phyloP scores from a whole-genome alignment of 2,888 invertebrate species.

The Cancer borealis region DNA sequence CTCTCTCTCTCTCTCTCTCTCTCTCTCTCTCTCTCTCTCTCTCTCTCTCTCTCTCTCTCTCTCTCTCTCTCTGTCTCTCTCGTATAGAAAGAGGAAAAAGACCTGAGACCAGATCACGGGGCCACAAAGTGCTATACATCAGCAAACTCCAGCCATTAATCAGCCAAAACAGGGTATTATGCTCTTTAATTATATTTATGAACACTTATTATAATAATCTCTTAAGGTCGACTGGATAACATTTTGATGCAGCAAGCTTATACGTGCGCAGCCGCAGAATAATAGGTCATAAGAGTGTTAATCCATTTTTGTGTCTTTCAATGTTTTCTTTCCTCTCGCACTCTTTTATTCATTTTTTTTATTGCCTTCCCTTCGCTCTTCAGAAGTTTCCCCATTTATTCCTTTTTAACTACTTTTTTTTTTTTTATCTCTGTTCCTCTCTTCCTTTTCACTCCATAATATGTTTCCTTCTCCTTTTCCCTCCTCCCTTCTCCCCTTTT shows the following conservation, averaged over 20 bases:
- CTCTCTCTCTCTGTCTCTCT: neutral
- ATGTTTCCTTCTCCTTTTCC: neutral
- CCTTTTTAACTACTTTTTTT: no score
- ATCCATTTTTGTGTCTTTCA: neutral
- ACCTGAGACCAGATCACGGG: neutral
- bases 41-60: constrained; percentile 1
- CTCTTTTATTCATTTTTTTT: neutral
- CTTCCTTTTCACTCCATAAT: neutral
- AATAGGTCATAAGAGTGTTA: neutral
- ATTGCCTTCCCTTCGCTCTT: no score
- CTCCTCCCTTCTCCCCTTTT: neutral
- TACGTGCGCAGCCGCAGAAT: neutral
- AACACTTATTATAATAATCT: constrained; percentile 31
- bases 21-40: neutral
- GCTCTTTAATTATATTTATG: neutral
- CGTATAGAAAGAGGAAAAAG: neutral
- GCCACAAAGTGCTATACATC: neutral
- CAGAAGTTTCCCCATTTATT: no score
- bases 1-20: neutral
- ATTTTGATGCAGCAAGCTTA: neutral
- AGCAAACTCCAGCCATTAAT: constrained; percentile 36
- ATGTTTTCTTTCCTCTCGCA: neutral
- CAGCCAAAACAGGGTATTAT: neutral
- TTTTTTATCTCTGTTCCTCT: neutral
- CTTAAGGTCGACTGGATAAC: neutral